A percentile compares a stretch with the other conserved stretches of the same genome.
These are phyloP conservation scores for Clarias fuscus DNA, from an alignment of 2,797 vertebrate genomes.

Conservation along the genomic window DNA sequence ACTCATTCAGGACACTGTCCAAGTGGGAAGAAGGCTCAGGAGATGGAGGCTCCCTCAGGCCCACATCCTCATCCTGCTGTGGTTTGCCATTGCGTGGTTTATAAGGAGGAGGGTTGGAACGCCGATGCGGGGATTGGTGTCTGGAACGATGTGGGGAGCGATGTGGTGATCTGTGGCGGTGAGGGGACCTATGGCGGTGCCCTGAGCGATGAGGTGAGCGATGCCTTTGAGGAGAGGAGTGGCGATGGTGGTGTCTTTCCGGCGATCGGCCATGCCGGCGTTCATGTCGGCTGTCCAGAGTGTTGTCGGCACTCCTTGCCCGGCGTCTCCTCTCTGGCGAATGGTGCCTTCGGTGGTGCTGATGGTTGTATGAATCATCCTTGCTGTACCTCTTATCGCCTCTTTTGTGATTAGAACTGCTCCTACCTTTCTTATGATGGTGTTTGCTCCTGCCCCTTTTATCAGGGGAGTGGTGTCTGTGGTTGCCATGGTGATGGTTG, in stretches of 20 bases:
- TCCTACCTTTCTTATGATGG: conserved; percentile 50
- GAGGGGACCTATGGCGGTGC: conserved; percentile 72
- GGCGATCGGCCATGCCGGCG: conserved; percentile 79
- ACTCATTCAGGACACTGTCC: conserved; percentile 64
- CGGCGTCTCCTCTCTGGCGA: conserved; percentile 81
- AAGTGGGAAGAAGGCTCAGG: conserved; percentile 56
- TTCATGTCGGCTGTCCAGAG: conserved; percentile 75
- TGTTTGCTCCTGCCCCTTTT: conserved; percentile 70
- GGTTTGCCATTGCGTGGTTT: conserved; percentile 66
- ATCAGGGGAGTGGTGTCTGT: conserved; percentile 79
- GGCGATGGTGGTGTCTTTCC: conserved; percentile 68
- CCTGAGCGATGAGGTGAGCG: conserved; percentile 72
- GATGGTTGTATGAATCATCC: conserved; percentile 57
- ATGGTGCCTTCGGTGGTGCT: conserved; percentile 65
- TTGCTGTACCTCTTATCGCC: conserved; percentile 65
- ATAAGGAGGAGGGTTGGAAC: conserved; percentile 63
- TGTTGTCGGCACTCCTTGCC: conserved; percentile 83
- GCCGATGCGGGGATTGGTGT: conserved; percentile 65
- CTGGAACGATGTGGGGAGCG: conserved; percentile 73
- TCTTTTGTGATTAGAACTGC: conserved; percentile 61
- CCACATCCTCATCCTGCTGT: conserved; percentile 45
- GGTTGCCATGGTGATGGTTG: conserved; percentile 79
- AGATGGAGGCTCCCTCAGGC: conserved; percentile 62
- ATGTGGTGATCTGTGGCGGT: conserved; percentile 68
- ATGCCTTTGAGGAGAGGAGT: conserved; percentile 74